phyloP scores from a whole-genome alignment of 2,113 vertebrate species.

The Mormyrus lacerda region DNA sequence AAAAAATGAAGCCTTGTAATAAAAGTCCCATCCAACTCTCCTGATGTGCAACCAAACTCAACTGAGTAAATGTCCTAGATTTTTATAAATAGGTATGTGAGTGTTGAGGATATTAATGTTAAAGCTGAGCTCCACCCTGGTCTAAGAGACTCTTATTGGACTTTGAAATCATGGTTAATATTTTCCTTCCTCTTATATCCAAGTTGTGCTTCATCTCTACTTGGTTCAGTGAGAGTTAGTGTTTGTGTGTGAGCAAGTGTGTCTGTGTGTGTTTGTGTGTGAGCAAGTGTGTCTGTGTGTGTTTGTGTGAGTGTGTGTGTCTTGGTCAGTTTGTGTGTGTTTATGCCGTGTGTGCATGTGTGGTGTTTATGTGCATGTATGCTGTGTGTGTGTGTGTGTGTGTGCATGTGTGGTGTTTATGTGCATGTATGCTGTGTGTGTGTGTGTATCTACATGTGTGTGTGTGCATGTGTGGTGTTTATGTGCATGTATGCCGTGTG shows the following conservation, averaged over 20 bases:
- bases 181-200: neutral
- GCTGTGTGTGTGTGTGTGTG: too few species aligned
- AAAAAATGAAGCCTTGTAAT: neutral
- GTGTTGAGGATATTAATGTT: constrained; percentile 17
- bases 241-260: neutral
- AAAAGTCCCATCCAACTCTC: neutral
- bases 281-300: neutral
- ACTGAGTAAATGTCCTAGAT: constrained; percentile 38
- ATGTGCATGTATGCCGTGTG: too few species aligned
- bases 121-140: constrained; percentile 26
- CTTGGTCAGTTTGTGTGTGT: neutral
- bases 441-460: neutral
- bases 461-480: neutral
- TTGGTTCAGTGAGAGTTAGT: neutral
- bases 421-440: neutral
- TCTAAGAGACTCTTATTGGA: constrained; percentile 4
- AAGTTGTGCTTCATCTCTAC: neutral
- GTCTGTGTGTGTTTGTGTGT: neutral
- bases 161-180: neutral
- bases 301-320: neutral
- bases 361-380: neutral
- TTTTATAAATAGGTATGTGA: constrained; percentile 44
- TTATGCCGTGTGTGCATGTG: neutral
- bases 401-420: too few species aligned
- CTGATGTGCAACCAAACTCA: constrained; percentile 33